Conservation (phyloP, 2,888 invertebrate genomes). For the Glyphotaelius pellucidus region DNA sequence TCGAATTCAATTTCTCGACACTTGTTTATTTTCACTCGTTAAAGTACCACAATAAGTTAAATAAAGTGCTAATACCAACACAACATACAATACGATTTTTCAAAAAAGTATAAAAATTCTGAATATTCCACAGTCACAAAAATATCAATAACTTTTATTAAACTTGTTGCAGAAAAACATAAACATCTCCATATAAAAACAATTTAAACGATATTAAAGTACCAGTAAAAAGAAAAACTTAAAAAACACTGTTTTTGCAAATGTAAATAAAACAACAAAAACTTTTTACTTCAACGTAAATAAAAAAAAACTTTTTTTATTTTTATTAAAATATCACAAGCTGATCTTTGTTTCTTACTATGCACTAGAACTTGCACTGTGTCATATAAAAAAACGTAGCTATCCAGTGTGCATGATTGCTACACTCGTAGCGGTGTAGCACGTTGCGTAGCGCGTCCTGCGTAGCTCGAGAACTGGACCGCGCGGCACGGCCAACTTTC, state of each 20-base stretch:
- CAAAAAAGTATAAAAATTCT: slow-evolving; percentile 2
- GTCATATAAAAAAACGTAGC: not conserved
- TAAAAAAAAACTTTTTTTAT: not conserved
- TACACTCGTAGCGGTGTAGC: slow-evolving; percentile 31
- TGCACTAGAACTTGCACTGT: not conserved
- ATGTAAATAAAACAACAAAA: not conserved
- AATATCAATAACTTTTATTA: not conserved
- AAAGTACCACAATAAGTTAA: slow-evolving; percentile 20
- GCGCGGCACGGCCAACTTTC: slow-evolving; percentile 78
- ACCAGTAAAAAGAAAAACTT: not conserved
- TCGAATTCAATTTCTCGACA: slow-evolving; percentile 21
- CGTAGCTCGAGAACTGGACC: slow-evolving; percentile 71
- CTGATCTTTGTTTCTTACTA: not conserved
- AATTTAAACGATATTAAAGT: not conserved
- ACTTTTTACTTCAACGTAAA: not conserved
- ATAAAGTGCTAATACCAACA: not conserved
- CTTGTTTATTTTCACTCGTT: slow-evolving; percentile 27
- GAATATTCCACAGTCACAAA: slow-evolving; percentile 21
- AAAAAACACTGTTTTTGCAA: not conserved
- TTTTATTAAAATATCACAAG: not conserved
- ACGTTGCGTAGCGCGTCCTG: slow-evolving; percentile 34
- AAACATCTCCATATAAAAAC: not conserved
- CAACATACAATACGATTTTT: not conserved
- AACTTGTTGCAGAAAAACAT: slow-evolving; percentile 9
- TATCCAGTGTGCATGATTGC: not conserved